Conservation (phyloP, 2,888 invertebrate genomes). For the Drosophila seclusa region DNA sequence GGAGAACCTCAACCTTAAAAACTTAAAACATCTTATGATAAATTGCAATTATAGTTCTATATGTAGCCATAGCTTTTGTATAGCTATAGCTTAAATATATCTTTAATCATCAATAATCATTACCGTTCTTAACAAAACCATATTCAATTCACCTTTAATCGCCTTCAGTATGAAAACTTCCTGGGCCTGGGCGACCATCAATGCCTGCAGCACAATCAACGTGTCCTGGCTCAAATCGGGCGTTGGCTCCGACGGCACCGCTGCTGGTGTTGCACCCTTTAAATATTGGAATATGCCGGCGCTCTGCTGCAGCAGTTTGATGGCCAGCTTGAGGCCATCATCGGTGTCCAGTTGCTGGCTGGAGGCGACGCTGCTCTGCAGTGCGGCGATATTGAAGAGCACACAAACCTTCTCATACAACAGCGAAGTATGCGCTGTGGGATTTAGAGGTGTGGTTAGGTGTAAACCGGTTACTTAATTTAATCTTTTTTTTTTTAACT, state of each 20-base stretch:
- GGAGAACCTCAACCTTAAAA: not conserved
- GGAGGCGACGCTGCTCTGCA: conserved; percentile 95
- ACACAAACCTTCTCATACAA: conserved; percentile 97
- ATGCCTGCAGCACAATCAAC: conserved; percentile 91
- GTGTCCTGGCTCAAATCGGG: conserved; percentile 97
- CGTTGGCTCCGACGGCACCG: conserved; percentile 97
- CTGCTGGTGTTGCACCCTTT: conserved; percentile 91
- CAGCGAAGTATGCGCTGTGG: conserved; percentile 93
- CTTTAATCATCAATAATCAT: not conserved
- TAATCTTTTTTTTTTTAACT: conserved; percentile 81
- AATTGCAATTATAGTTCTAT: not conserved
- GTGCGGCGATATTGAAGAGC: conserved; percentile 97
- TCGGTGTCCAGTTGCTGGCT: conserved; percentile 94
- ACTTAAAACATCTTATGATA: not conserved
- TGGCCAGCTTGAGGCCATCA: conserved; percentile 96
- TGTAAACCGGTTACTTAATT: conserved; percentile 29
- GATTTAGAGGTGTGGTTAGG: not conserved
- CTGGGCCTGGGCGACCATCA: conserved; percentile 99
- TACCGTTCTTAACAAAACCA: not conserved
- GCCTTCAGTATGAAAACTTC: conserved; percentile 98
- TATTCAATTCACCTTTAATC: conserved; percentile 87
- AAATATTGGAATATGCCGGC: conserved; percentile 95
- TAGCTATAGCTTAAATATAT: no score
- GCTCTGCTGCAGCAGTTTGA: conserved; percentile 96
- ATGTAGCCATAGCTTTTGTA: not conserved